Evolutionary conservation across 2,113 vertebrate genomes (phyloP).

Genomic region (Columbina picui): DNA sequence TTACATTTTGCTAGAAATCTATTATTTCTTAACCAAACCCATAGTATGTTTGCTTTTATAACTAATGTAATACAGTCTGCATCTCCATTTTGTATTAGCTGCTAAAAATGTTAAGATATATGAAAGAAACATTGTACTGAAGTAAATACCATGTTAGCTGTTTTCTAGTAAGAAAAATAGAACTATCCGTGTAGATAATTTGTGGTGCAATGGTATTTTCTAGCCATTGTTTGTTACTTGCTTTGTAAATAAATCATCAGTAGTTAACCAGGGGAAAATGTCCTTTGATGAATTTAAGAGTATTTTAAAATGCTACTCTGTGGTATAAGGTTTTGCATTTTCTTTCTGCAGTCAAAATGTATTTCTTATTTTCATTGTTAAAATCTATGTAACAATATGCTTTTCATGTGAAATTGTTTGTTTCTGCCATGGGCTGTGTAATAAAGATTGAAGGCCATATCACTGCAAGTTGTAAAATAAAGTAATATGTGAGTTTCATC

Average conservation of each 20-base stretch:
- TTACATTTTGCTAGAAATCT: neutral
- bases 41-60: constrained; percentile 31
- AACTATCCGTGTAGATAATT: constrained; percentile 32
- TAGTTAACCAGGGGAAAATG: neutral
- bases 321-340: neutral
- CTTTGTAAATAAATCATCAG: constrained; percentile 52
- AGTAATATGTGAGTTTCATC: neutral
- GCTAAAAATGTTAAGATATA: constrained; percentile 27
- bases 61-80: neutral
- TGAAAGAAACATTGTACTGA: constrained; percentile 7
- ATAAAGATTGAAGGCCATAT: constrained; percentile 40
- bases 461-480: neutral
- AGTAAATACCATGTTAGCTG: constrained; percentile 1
- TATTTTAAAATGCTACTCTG: neutral
- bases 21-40: neutral
- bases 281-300: constrained; percentile 11
- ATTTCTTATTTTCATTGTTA: constrained; percentile 4
- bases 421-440: neutral
- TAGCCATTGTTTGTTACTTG: constrained; percentile 29
- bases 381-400: neutral
- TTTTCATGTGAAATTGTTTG: constrained; percentile 8
- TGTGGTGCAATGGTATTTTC: constrained; percentile 48
- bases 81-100: constrained; percentile 29
- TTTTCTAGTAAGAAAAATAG: constrained; percentile 38
- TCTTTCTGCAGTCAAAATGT: neutral